Evolutionary conservation across 2,888 invertebrate species (phyloP), one percentile per base, ranked within the genome.

Genomic region (Trichacis sp.): DNA sequence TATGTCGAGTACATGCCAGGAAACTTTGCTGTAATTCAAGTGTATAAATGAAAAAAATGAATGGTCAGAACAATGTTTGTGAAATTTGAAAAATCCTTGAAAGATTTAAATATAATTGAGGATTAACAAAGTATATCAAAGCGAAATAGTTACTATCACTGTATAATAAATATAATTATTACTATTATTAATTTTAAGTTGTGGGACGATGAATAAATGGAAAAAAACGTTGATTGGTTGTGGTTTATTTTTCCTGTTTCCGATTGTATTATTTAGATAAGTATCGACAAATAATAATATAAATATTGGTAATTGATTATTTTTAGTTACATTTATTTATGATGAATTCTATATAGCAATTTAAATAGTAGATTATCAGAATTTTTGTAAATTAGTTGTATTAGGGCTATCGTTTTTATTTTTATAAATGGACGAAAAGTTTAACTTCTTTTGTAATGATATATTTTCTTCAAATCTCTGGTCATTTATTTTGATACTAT

Each of bases 151-250:
- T 82, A 79, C 77, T 77, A 77, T 77, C 79, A 81, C 75, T 79
- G 80, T 79, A 83, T 81, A 78, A 82, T 82, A 83, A 82, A 82
- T 64, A 51, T 64, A 64, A 61, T 83, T 83, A 83, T 80, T 78
- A 80, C 80, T 79, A 65, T 55, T 64, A 56, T 83, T 83, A 83
- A 80, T 78, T 80, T 81, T 79, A 64, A 58, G 64, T 65, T 55
- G 62, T 68, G 68, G 64, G 54, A 58, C 64, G 62, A 62, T 64
- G 60, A 68, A 68, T 68, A 68, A 68, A 70, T 55, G 54, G 55
- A 62, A 38, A 63, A 62, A 40, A 40, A 40, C 14, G 40, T 40
- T 40, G 3, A 40, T 14, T 36, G 36, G 12, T 29, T 29, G 5
- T 36, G 12, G 3, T 36, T 36, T 36, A 24, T 24, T 24, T 24